Conservation (phyloP, 2,888 invertebrate genomes). For the Empis stercorea region DNA sequence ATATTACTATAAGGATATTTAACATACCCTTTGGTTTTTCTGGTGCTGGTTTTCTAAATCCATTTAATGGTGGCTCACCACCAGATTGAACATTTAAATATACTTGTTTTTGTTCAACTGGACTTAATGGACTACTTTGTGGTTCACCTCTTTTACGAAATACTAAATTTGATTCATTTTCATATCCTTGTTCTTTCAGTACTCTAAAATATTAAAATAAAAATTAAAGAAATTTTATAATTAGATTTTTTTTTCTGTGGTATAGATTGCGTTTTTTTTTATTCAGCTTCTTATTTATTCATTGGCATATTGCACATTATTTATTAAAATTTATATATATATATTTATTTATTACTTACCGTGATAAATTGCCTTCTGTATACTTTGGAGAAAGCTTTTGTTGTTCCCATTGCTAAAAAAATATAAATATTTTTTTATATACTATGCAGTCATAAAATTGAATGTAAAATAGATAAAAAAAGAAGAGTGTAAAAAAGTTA, state of each 20-base stretch:
- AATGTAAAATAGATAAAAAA: too few species aligned
- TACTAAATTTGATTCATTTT: conserved; percentile 79
- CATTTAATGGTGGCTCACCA: conserved; percentile 86
- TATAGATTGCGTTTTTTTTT: too few species aligned
- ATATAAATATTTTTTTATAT: too few species aligned
- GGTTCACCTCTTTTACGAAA: conserved; percentile 64
- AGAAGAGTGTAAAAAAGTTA: too few species aligned
- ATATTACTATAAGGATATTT: background rate
- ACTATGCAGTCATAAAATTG: too few species aligned
- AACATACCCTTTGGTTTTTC: conserved; percentile 61
- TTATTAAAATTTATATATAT: too few species aligned
- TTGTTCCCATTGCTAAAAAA: conserved; percentile 56
- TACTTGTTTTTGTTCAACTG: conserved; percentile 69
- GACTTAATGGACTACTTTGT: conserved; percentile 53
- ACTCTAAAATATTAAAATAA: conserved; percentile 45
- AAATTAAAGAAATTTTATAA: background rate
- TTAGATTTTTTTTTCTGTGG: too few species aligned
- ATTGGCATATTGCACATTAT: too few species aligned
- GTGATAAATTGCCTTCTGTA: conserved; percentile 67
- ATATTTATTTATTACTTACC: too few species aligned
- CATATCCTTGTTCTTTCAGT: conserved; percentile 79
- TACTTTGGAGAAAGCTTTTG: conserved; percentile 50
- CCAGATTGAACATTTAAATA: conserved; percentile 86
- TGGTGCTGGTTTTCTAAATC: conserved; percentile 82
- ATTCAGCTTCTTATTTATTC: too few species aligned